These are phyloP conservation scores for Lindbergichthys nudifrons DNA, from an alignment of 2,797 vertebrate species.

Conservation along the genomic window DNA sequence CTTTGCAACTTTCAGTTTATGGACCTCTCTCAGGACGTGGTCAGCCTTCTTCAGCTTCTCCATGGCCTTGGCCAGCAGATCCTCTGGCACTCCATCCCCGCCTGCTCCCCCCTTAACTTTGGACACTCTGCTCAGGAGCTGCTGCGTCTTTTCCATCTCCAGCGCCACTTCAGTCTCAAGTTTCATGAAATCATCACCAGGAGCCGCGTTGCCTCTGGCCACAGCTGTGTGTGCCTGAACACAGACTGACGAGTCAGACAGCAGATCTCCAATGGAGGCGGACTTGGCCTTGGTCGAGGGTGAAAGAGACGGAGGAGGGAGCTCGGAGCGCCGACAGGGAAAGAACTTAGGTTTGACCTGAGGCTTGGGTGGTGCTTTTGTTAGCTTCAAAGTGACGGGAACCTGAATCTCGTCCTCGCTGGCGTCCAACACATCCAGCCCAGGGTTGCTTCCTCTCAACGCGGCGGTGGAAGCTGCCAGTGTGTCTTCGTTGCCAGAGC, in stretches of 20 bases:
- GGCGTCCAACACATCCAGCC: conserved; percentile 67
- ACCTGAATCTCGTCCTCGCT: conserved; percentile 57
- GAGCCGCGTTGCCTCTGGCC: neutral
- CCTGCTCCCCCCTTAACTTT: conserved; percentile 16
- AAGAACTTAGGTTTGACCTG: conserved; percentile 14
- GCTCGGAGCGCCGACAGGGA: conserved; percentile 34
- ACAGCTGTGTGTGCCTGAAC: conserved; percentile 20
- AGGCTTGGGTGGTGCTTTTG: conserved; percentile 13
- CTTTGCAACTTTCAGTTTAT: conserved; percentile 76
- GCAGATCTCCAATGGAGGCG: conserved; percentile 86
- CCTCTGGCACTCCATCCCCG: conserved; percentile 72
- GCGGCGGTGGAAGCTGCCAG: conserved; percentile 67
- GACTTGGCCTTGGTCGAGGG: conserved; percentile 63
- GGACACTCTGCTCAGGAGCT: conserved; percentile 84
- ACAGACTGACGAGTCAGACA: conserved; percentile 67
- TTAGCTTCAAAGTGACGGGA: conserved; percentile 30
- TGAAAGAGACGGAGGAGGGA: conserved; percentile 58
- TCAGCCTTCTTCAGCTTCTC: conserved; percentile 92
- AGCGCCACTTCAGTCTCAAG: conserved; percentile 88
- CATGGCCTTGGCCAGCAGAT: conserved; percentile 88
- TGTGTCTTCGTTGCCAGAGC: conserved; percentile 68
- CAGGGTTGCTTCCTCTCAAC: conserved; percentile 69
- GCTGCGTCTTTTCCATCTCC: conserved; percentile 87
- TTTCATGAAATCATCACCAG: conserved; percentile 70
- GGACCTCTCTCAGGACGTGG: conserved; percentile 89